Conservation (phyloP, 2,888 invertebrate genomes). For the Ligdia adustata region DNA sequence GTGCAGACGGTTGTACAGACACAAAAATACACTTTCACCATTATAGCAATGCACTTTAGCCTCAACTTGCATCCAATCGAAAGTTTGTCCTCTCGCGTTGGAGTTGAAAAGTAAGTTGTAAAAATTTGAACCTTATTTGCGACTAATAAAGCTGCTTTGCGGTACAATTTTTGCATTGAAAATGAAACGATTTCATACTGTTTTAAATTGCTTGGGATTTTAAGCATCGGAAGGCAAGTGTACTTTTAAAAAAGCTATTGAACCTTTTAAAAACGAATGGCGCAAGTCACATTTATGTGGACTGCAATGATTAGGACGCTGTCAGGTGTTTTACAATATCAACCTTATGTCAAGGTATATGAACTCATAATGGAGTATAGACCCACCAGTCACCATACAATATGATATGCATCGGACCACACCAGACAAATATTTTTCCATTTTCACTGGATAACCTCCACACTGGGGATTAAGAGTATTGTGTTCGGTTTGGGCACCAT, state of each 20-base stretch:
- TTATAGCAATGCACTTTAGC: background rate
- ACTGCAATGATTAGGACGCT: background rate
- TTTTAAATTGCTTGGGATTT: background rate
- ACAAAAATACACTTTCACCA: background rate
- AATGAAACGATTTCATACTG: background rate
- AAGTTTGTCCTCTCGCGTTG: background rate
- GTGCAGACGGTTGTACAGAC: conserved; percentile 36
- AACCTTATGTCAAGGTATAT: conserved; percentile 6
- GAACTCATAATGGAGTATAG: conserved; percentile 19
- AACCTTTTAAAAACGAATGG: background rate
- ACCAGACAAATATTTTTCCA: conserved; percentile 82
- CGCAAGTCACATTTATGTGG: background rate
- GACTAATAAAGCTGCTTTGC: background rate
- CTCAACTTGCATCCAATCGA: background rate
- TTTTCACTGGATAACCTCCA: conserved; percentile 65
- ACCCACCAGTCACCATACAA: conserved; percentile 20
- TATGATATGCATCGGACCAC: conserved; percentile 26
- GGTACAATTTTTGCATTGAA: background rate
- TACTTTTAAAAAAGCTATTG: background rate
- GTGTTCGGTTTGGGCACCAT: conserved; percentile 50
- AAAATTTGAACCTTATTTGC: background rate
- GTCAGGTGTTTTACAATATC: background rate
- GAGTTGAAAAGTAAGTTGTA: background rate
- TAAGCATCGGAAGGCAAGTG: background rate
- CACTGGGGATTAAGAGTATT: conserved; percentile 71